phyloP scores from a whole-genome alignment of 2,113 vertebrate species.

The Leptobrachium leishanense region DNA sequence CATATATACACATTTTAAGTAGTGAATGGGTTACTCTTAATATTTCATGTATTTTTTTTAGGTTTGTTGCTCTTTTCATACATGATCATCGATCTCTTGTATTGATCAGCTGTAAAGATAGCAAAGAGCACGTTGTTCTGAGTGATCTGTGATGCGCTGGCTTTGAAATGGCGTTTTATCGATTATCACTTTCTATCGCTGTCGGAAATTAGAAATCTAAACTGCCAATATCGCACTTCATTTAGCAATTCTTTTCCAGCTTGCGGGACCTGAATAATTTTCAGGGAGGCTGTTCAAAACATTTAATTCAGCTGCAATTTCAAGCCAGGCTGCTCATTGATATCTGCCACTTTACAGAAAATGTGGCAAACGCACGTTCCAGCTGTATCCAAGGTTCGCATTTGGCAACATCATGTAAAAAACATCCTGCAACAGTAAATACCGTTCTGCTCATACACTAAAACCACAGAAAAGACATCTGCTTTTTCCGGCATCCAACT shows the following conservation, averaged over 20 bases:
- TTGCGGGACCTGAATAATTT: background rate
- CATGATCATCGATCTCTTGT: background rate
- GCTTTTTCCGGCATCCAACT: too few species aligned
- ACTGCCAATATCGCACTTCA: background rate
- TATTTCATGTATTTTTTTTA: too few species aligned
- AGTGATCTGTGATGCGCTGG: background rate
- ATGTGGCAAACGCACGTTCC: too few species aligned
- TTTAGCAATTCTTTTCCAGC: background rate
- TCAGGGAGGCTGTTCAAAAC: background rate
- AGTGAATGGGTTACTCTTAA: too few species aligned
- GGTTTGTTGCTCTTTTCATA: background rate
- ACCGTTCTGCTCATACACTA: too few species aligned
- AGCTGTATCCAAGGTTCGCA: too few species aligned
- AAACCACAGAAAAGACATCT: too few species aligned
- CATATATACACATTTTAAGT: too few species aligned
- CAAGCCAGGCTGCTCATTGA: background rate
- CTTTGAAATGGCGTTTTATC: background rate
- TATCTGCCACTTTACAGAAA: too few species aligned
- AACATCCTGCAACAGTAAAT: too few species aligned
- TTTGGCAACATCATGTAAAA: too few species aligned
- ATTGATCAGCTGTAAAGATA: background rate
- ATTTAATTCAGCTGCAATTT: background rate
- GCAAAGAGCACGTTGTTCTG: background rate
- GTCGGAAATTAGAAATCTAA: background rate
- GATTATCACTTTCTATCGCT: background rate